phyloP scores from a whole-genome alignment of 2,797 vertebrate genomes.

The Clamator glandarius region DNA sequence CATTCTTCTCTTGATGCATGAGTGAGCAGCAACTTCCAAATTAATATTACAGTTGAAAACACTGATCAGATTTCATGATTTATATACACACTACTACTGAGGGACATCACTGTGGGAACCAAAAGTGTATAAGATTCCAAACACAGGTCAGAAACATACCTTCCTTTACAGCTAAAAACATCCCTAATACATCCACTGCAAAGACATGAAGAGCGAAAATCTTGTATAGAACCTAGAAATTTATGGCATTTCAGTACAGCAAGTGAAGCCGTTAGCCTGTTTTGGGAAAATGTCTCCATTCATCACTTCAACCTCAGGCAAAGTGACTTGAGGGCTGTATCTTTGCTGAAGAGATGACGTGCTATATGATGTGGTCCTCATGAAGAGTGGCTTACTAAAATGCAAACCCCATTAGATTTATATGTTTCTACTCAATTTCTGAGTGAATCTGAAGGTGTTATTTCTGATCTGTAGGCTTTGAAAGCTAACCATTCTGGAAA shows the following conservation, averaged over 20 bases:
- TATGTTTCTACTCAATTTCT: background rate
- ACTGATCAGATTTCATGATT: background rate
- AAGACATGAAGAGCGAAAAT: background rate
- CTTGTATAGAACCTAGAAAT: background rate
- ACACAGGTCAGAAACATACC: background rate
- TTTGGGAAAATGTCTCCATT: background rate
- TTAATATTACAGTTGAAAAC: conserved; percentile 17
- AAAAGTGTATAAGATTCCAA: background rate
- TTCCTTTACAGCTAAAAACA: background rate
- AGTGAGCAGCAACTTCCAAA: background rate
- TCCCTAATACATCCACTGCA: background rate
- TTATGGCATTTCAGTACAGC: background rate
- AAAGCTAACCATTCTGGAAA: background rate
- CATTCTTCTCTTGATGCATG: background rate
- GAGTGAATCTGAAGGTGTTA: background rate
- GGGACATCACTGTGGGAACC: background rate
- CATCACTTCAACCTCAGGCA: background rate
- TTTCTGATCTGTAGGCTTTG: background rate
- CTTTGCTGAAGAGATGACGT: background rate
- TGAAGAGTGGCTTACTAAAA: background rate
- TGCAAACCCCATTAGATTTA: background rate
- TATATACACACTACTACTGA: background rate
- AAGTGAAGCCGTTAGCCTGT: background rate
- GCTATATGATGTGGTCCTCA: background rate
- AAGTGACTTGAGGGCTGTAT: background rate